Evolutionary conservation across 2,888 invertebrate species (phyloP).

Genomic region (Drosophila recens): DNA sequence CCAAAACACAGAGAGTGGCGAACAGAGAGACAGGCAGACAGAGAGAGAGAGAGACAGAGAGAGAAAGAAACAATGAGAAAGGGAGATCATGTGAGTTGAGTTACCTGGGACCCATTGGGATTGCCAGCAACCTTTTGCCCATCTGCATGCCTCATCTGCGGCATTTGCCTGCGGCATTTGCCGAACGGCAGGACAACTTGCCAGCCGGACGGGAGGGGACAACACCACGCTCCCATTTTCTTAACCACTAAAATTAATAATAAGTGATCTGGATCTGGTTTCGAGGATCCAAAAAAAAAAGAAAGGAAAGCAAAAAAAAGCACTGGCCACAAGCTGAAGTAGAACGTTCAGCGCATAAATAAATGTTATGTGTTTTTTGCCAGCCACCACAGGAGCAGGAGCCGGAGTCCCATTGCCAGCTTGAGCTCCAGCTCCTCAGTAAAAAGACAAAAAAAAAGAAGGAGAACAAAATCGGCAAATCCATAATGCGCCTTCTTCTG

Average conservation of each 20-base stretch:
- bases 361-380: conserved; percentile 80
- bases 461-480: conserved; percentile 70
- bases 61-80: conserved; percentile 1
- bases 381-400: conserved; percentile 79
- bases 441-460: conserved; percentile 19
- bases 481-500: conserved; percentile 77
- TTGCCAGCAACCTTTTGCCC: conserved; percentile 75
- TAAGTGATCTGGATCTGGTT: conserved; percentile 84
- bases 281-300: conserved; percentile 57
- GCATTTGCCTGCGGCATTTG: conserved; percentile 75
- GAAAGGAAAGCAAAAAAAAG: not conserved
- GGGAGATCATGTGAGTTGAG: conserved; percentile 7
- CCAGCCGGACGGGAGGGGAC: conserved; percentile 25
- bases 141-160: conserved; percentile 76
- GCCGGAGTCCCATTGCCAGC: conserved; percentile 36
- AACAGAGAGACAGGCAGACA: not conserved
- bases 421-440: conserved; percentile 10
- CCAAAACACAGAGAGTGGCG: conserved; percentile 72
- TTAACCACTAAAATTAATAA: conserved; percentile 84
- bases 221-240: conserved; percentile 70
- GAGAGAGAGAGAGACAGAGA: not conserved
- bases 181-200: conserved; percentile 49
- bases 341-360: conserved; percentile 70
- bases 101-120: conserved; percentile 44
- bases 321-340: conserved; percentile 26